Conservation (phyloP, 2,113 vertebrate species). For the Steatornis caripensis region DNA sequence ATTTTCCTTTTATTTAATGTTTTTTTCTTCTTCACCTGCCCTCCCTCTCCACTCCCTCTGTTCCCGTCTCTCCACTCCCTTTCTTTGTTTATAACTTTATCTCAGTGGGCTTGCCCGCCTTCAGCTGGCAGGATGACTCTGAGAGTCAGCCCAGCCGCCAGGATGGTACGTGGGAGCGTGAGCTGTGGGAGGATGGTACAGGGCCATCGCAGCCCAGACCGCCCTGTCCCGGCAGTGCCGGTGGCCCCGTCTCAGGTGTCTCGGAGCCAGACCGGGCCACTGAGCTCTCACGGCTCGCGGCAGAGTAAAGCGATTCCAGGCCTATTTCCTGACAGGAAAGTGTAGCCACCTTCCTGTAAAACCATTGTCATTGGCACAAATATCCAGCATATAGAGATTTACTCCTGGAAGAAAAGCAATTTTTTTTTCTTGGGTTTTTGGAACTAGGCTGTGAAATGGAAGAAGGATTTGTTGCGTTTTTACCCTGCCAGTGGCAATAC, state of each 20-base stretch:
- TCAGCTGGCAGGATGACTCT: not conserved
- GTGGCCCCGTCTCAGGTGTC: rapidly evolving
- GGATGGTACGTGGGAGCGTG: rapidly evolving
- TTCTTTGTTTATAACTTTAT: not conserved
- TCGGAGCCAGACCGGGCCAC: not conserved
- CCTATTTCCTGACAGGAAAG: not conserved
- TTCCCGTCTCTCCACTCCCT: not conserved
- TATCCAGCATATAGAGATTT: not conserved
- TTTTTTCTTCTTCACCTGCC: not conserved
- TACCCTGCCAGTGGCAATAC: not conserved
- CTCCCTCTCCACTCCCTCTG: not conserved
- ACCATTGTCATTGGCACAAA: not conserved
- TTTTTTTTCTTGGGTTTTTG: not conserved
- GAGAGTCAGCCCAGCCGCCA: not conserved
- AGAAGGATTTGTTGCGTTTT: not conserved
- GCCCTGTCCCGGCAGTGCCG: rapidly evolving
- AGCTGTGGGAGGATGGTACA: not conserved
- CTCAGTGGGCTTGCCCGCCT: not conserved
- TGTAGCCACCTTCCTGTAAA: not conserved
- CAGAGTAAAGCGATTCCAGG: not conserved
- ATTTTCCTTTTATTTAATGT: not conserved
- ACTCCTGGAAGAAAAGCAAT: not conserved
- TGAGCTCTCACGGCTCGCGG: not conserved
- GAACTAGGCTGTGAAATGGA: not conserved
- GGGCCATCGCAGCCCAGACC: not conserved